Conservation (phyloP, 1,140 invertebrate species). For the Holotrichia oblita region DNA sequence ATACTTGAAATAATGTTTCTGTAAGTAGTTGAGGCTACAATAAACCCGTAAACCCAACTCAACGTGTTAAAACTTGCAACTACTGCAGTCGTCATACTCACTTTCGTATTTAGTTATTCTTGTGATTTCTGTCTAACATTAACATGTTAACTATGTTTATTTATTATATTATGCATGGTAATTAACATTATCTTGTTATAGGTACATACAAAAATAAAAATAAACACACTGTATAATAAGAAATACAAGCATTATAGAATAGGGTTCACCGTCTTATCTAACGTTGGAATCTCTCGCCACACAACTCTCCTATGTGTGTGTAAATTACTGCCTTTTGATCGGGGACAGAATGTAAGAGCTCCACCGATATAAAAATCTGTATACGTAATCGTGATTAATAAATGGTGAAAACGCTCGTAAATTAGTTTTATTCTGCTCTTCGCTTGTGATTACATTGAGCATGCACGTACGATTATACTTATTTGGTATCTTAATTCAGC, state of each 20-base stretch:
- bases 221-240: no score
- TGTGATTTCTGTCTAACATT: no score
- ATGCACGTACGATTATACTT: neutral
- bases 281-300: neutral
- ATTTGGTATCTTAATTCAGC: neutral
- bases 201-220: no score
- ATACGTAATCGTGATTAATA: constrained; percentile 20
- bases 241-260: neutral
- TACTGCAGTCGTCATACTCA: no score
- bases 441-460: neutral
- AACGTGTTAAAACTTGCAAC: no score
- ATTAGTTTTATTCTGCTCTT: neutral
- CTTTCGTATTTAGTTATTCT: no score
- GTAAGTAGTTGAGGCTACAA: no score
- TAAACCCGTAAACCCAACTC: no score
- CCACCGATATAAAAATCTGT: neutral
- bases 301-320: neutral
- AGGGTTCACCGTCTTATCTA: neutral
- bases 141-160: no score
- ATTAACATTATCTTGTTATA: no score
- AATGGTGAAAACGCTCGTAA: neutral
- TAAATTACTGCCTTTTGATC: neutral
- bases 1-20: no score
- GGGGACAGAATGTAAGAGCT: neutral
- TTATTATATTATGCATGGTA: no score